These are phyloP conservation scores for Knipowitschia caucasica DNA, from an alignment of 2,797 vertebrate species.

Conservation along the genomic window DNA sequence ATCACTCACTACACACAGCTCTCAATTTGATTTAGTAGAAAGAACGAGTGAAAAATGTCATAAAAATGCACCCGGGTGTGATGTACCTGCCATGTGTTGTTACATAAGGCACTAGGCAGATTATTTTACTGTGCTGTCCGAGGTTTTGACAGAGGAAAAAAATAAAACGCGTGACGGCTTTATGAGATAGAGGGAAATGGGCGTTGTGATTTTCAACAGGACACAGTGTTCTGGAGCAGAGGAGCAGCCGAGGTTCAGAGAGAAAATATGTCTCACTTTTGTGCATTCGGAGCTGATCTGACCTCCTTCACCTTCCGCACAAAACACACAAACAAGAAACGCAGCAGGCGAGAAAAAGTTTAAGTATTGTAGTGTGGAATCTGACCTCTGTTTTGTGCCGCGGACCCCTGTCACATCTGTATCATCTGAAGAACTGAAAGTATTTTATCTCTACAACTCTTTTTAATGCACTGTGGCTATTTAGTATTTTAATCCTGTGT, in stretches of 20 bases:
- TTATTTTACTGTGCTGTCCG: not conserved
- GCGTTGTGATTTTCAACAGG: conserved; percentile 8
- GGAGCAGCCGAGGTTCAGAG: not conserved
- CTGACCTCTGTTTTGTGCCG: not conserved
- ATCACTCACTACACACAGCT: too few species aligned
- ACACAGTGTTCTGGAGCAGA: conserved; percentile 41
- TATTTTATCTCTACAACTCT: too few species aligned
- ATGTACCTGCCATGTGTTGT: not conserved
- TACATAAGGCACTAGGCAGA: not conserved
- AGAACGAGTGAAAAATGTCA: not conserved
- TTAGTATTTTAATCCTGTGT: too few species aligned
- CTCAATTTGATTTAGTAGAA: not conserved
- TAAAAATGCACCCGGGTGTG: not conserved
- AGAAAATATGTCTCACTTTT: not conserved
- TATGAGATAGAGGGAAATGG: not conserved
- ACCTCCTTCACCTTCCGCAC: not conserved
- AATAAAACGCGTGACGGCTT: conserved; percentile 5
- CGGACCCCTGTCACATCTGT: too few species aligned
- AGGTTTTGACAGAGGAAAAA: not conserved
- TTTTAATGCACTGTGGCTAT: too few species aligned
- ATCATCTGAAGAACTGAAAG: too few species aligned
- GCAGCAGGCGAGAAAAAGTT: not conserved
- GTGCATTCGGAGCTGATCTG: not conserved
- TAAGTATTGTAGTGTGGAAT: not conserved
- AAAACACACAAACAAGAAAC: not conserved